Evolutionary conservation across 1,140 invertebrate species (phyloP), one percentile per base, ranked within the genome.

Genomic region (Ericerus pela): DNA sequence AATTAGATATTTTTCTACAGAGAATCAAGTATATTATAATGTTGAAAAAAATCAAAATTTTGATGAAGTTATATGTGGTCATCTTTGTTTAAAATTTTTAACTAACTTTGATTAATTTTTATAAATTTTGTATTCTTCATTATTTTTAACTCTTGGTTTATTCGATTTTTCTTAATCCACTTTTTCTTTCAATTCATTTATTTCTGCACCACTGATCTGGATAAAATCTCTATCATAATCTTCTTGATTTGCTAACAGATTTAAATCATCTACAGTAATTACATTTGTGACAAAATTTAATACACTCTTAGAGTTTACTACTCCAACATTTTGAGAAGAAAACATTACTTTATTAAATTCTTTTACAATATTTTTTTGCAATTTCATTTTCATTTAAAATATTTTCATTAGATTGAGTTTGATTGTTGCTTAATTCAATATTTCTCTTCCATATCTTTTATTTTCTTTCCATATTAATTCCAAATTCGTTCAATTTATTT

Each of bases 41-140:
- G 16, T 27, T 31, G 31, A 54, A 6, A 10, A 12, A 29, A 5
- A 31, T 16, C 53, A 54, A 29, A 31, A 24, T 16, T 54, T 54
- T 28, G 30, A 54, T n/a, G 4, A 20, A 11, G 27, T 54, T 11
- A 54, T 31, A 14, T 54, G 53, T 30, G 53, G 53, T 54, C 53
- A 54, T 31, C 29, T 54, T 12, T 54, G 53, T 28, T 31, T 54
- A 10, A 31, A 30, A 12, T 28, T 54, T 54, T 27, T 54, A 54
- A 54, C n/a, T 33, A 33, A 33, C n/a, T 33, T 33, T 33, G n/a
- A 33, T 33, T 33, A n/a, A 33, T 33, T 33, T 33, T 33, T 33
- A n/a, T 33, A 33, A 33, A 33, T 33, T 33, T 33, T 33, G n/a
- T 33, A 33, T 33, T 33, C 31, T 33, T 33, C 31, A 33, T 33